Evolutionary conservation across 2,797 vertebrate species (phyloP), one percentile per base, ranked within the genome.

Genomic region (Peromyscus nudipes): DNA sequence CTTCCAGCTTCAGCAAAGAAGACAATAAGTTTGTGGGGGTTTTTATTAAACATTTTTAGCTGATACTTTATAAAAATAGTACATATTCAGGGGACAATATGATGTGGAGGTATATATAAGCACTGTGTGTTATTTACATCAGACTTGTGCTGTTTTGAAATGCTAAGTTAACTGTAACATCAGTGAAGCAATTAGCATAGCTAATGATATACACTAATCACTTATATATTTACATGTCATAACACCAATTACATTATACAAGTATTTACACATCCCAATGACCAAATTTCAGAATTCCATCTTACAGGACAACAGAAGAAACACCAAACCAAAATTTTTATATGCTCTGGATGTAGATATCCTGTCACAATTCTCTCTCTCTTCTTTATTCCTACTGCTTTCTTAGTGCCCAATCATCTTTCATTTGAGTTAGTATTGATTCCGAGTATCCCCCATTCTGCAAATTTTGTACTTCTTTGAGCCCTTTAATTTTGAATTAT

Each of bases 101-200:
- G 19, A 34, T 73, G 0, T 7, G 4, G 19, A 91, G 6, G 4
- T 46, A 60, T 29, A 21, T 14, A 5, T 23, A 55, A 52, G 64
- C 6, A 40, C 13, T 55, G 4, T 57, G 7, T 81, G 46, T 34
- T 69, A 14, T 46, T 73, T 62, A 46, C 19, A 34, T 60, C 29
- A 60, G 12, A 14, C 40, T 29, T 73, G 23, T 19, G 3, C 23
- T 52, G 8, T 91, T 96, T 93, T 60, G 6, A 73, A 71, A 0
- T 64, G 89, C 91, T 40, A 75, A 57, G 40, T 81, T 81, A 91
- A 77, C 85, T 96, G 12, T 86, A 93, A 92, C 0, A 79, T 14
- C 31, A 67, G 10, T 67, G 31, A 16, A 85, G 60, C 31, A 92
- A 34, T 55, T 71, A 84, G 31, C 55, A 73, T 69, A 71, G 62